Conservation (phyloP, 2,113 vertebrate species). For the Himantopus leucocephalus region DNA sequence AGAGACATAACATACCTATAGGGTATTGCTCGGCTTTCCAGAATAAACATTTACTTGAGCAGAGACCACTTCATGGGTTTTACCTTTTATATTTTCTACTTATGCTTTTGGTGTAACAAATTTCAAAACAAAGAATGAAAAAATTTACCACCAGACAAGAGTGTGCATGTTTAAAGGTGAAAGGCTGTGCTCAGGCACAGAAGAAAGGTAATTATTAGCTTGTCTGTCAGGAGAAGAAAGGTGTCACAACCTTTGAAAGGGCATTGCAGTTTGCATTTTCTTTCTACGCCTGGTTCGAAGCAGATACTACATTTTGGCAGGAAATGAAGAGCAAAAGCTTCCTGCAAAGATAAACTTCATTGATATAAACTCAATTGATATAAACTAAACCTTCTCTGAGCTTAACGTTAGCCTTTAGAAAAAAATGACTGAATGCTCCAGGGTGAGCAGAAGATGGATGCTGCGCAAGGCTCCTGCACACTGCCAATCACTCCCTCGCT, state of each 20-base stretch:
- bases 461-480: not conserved
- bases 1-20: not conserved
- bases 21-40: not conserved
- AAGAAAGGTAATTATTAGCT: not conserved
- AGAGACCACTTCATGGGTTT: not conserved
- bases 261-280: not conserved
- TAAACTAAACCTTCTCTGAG: not conserved
- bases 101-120: not conserved
- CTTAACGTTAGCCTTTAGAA: not conserved
- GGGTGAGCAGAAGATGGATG: not conserved
- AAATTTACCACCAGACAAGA: not conserved
- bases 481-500: fast-evolving
- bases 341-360: not conserved
- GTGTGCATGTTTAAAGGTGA: not conserved
- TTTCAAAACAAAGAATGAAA: not conserved
- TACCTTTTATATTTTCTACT: not conserved
- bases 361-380: not conserved
- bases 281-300: fast-evolving
- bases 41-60: not conserved
- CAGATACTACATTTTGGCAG: not conserved
- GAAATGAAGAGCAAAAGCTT: not conserved
- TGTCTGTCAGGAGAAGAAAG: not conserved
- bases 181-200: not conserved
- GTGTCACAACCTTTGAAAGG: not conserved
- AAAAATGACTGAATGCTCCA: not conserved